Evolutionary conservation across 2,888 invertebrate species (phyloP), one percentile per base, ranked within the genome.

Genomic region (Drosophila setosimentum): DNA sequence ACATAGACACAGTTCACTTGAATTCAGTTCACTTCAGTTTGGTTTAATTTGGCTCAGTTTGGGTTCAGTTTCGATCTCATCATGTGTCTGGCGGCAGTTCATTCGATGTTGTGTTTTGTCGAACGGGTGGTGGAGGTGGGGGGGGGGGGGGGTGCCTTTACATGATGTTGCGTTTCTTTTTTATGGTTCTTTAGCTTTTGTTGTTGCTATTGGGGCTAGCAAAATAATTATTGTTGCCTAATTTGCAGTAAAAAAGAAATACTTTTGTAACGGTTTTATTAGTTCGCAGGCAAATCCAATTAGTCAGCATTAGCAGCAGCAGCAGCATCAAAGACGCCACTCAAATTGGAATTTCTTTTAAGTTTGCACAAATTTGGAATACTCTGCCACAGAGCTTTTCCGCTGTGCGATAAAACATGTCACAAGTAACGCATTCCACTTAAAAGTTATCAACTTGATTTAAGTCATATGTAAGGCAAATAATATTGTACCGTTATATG

Each of bases 231-330:
- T 77, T 89, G 75, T 72, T 78, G 86, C 82, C 89, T 82, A 87
- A 87, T 87, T 87, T 90, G 87, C 90, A 87, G 89, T 87, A 71
- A 87, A 87, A 87, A 83, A 73, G 75, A 70, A 81, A 86, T 86
- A 88, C 76, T 83, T 83, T 85, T 75, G 76, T 77, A 81, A 83
- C 83, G 80, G 61, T 89, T 89, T 89, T 88, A 86, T 89, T 89
- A 85, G 86, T 86, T 76, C 76, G 62, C 62, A 67, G 62, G 68
- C 80, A 76, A 89, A 88, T 88, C 90, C 90, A 90, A 88, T 86
- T 89, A 89, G 83, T 69, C 82, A 51, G 89, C 76, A 78, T 78
- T 76, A 78, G 76, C 63, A 60, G 29, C 82, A 73, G 73, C 59
- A 60, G 33, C 67, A 80, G 75, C 87, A 82, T 89, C 87, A 83